These are phyloP conservation scores for Macaca fascicularis DNA, from an alignment of 2,113 vertebrate genomes.

Conservation along the genomic window T2T-MFA8v1.1 NC_088388.1:36973501-36974000, in stretches of 20 bases:
- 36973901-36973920: no score
- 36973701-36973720: neutral
- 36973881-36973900: neutral
- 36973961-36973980: no score
- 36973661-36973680: neutral
- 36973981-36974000: no score
- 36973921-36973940: no score
- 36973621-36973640: slow-evolving; percentile 13
- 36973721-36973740: neutral
- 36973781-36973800: neutral
- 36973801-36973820: neutral
- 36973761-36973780: neutral
- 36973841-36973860: neutral
- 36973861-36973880: neutral
- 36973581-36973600: neutral
- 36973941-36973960: no score
- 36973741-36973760: neutral
- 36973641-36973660: neutral
- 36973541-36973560: neutral
- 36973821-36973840: neutral
- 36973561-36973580: neutral
- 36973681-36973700: neutral
- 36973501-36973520: neutral
- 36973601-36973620: slow-evolving; percentile 40
- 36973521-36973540: neutral